Evolutionary conservation across 2,113 vertebrate species (phyloP).

Genomic region (Vicugna pacos): DNA sequence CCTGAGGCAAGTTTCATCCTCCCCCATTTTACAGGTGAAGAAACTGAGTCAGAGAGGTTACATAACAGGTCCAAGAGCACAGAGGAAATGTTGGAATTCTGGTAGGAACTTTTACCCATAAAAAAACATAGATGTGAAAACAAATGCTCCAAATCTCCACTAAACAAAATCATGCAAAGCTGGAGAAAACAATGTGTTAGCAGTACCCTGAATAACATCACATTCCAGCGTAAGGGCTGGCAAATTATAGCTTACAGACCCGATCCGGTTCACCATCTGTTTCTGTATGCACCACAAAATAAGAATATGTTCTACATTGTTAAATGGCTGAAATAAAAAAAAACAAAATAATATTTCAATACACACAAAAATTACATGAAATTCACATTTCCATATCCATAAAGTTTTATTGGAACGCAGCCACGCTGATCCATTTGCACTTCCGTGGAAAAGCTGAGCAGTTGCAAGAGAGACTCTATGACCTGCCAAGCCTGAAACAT

Average conservation of each 20-base stretch:
- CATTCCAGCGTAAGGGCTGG: not conserved
- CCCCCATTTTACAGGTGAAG: not conserved
- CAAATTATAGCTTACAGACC: not conserved
- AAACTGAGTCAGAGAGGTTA: not conserved
- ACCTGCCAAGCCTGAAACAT: not conserved
- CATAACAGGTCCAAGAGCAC: not conserved
- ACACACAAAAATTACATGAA: not conserved
- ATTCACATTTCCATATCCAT: not conserved
- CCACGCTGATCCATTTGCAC: not conserved
- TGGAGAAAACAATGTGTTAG: not conserved
- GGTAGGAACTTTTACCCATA: not conserved
- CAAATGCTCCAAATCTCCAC: not conserved
- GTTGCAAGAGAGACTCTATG: not conserved
- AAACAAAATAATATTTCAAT: not conserved
- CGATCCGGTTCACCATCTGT: not conserved
- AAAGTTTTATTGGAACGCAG: not conserved
- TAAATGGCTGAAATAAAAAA: not conserved
- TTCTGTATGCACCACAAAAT: not conserved
- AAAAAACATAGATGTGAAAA: not conserved
- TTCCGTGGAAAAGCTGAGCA: not conserved
- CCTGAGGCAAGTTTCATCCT: not conserved
- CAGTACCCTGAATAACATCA: not conserved
- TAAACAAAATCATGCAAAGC: not conserved
- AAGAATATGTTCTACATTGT: not conserved
- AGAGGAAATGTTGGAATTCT: not conserved